These are phyloP conservation scores for Stenurella melanura DNA, from an alignment of 2,888 invertebrate species.

Conservation along the genomic window DNA sequence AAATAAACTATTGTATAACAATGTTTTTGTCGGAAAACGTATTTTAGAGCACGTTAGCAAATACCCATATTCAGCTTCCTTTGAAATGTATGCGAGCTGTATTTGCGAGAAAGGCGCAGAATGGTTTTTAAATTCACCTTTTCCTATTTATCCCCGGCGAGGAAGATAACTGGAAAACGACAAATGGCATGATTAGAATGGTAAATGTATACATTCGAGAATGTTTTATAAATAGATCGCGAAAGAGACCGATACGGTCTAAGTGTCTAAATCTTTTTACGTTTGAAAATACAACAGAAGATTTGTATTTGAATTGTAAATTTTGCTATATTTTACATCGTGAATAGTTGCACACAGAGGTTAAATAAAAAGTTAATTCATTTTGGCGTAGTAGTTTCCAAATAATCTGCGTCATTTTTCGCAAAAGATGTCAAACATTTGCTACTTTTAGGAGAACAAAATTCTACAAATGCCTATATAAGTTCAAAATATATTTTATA, in stretches of 20 bases:
- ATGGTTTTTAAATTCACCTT: slow-evolving; percentile 39
- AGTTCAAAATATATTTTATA: no score
- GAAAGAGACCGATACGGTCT: slow-evolving; percentile 18
- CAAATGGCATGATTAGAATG: slow-evolving; percentile 40
- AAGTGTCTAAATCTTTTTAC: background rate
- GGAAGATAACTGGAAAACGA: slow-evolving; percentile 36
- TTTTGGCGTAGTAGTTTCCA: no score
- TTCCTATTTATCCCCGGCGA: slow-evolving; percentile 27
- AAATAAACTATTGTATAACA: no score
- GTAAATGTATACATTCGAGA: slow-evolving; percentile 29
- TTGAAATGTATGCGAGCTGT: background rate
- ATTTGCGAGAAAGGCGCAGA: slow-evolving; percentile 17
- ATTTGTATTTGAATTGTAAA: slow-evolving; percentile 2
- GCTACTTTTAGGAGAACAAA: no score
- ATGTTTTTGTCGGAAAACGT: background rate
- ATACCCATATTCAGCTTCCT: background rate
- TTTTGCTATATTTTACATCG: background rate
- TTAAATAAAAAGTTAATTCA: no score
- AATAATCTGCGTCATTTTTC: no score
- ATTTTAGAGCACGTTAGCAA: background rate
- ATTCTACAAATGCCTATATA: no score
- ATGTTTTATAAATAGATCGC: slow-evolving; percentile 37
- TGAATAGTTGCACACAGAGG: background rate
- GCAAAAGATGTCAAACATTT: no score
- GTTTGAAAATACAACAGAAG: background rate